These are phyloP conservation scores for Tragelaphus strepsiceros DNA, from an alignment of 2,113 vertebrate species.

Conservation along the genomic window DNA sequence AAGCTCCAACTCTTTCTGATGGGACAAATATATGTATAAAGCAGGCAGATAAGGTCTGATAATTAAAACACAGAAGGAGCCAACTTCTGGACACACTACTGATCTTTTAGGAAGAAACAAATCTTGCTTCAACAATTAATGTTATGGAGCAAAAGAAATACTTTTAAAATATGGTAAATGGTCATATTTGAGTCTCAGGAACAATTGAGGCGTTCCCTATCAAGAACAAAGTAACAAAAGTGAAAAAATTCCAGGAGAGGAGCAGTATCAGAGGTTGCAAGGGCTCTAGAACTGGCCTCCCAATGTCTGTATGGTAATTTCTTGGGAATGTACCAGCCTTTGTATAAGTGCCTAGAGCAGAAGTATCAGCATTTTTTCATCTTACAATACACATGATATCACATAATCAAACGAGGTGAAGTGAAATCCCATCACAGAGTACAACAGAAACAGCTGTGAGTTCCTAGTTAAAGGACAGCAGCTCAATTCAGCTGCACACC, in stretches of 20 bases:
- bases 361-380: neutral
- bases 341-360: neutral
- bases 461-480: conserved; percentile 29
- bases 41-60: neutral
- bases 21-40: neutral
- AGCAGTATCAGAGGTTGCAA: neutral
- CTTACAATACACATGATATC: neutral
- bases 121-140: neutral
- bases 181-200: neutral
- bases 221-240: neutral
- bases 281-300: neutral
- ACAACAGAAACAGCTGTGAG: conserved; percentile 42
- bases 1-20: neutral
- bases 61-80: neutral
- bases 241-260: neutral
- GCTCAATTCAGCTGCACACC: conserved; percentile 14
- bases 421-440: conserved; percentile 39
- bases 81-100: neutral
- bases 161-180: neutral
- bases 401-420: conserved; percentile 8
- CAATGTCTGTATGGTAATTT: neutral
- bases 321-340: conserved; percentile 10
- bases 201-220: neutral
- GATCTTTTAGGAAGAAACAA: neutral
- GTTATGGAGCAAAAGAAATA: neutral